Conservation (phyloP, 2,113 vertebrate genomes). For the Callaeas wilsoni region DNA sequence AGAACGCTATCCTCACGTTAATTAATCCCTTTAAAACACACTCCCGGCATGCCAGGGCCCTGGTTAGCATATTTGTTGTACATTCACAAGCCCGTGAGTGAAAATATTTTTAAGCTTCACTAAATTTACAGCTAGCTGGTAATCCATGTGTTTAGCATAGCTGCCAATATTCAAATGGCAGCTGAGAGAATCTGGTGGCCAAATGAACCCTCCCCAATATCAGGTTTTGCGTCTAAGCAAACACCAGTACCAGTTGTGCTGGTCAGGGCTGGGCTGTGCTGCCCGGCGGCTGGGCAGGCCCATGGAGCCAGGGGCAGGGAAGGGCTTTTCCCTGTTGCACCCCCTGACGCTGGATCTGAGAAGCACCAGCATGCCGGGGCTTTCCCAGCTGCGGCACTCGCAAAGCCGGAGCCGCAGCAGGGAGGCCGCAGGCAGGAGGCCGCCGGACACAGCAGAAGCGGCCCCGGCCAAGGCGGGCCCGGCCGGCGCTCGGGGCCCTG, state of each 20-base stretch:
- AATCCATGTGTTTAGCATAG: not conserved
- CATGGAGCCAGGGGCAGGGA: not conserved
- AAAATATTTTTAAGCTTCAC: not conserved
- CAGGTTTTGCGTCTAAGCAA: not conserved
- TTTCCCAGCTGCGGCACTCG: rapidly evolving
- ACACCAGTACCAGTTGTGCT: rapidly evolving
- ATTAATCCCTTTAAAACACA: slow-evolving; percentile 1
- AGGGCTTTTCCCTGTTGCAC: not conserved
- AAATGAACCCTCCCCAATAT: rapidly evolving
- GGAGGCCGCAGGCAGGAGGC: not conserved
- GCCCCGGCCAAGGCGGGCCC: too few species aligned
- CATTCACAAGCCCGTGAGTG: not conserved
- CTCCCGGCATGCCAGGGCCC: not conserved
- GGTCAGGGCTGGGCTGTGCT: not conserved
- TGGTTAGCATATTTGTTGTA: not conserved
- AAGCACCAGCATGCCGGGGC: not conserved
- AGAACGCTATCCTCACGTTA: not conserved
- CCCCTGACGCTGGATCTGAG: too few species aligned
- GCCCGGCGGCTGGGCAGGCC: rapidly evolving
- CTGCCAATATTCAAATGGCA: not conserved
- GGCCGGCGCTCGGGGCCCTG: rapidly evolving
- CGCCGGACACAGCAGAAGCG: not conserved
- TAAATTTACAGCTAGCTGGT: not conserved
- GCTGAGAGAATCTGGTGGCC: rapidly evolving
- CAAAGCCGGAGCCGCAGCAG: not conserved